Evolutionary conservation across 2,888 invertebrate species (phyloP).

Genomic region (Alviniconcha strummeri): DNA sequence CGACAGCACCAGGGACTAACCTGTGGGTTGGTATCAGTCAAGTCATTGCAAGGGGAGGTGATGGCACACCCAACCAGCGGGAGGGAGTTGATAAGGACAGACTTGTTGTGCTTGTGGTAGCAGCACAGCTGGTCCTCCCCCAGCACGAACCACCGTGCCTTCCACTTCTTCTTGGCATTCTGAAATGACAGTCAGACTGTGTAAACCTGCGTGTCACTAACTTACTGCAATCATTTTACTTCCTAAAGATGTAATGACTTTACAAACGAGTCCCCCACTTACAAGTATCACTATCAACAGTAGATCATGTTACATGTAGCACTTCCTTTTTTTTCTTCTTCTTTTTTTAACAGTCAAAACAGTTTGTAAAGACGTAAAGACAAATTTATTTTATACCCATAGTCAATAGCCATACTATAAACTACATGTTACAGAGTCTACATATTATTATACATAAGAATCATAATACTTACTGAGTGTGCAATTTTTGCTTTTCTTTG

Average conservation of each 20-base stretch:
- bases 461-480: no score
- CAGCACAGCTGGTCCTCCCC: constrained; percentile 59
- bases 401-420: no score
- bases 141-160: constrained; percentile 63
- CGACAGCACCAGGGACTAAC: constrained; percentile 34
- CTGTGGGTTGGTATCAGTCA: constrained; percentile 52
- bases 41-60: constrained; percentile 60
- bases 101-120: constrained; percentile 58
- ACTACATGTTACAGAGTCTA: no score
- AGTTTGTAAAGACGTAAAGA: not conserved
- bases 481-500: no score
- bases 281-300: not conserved
- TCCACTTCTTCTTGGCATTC: constrained; percentile 61
- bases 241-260: not conserved
- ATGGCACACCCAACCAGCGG: constrained; percentile 60
- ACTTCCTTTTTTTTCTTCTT: not conserved
- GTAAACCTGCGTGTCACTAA: not conserved
- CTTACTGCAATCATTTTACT: not conserved
- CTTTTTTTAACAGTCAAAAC: not conserved
- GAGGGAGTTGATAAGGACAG: constrained; percentile 55
- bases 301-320: not conserved
- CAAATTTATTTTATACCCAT: not conserved
- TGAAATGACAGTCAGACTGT: constrained; percentile 18
- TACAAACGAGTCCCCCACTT: not conserved
- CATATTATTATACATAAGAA: no score